Evolutionary conservation across 1,140 invertebrate genomes (phyloP), one percentile per base, ranked within the genome.

Genomic region (Tachypleus tridentatus): DNA sequence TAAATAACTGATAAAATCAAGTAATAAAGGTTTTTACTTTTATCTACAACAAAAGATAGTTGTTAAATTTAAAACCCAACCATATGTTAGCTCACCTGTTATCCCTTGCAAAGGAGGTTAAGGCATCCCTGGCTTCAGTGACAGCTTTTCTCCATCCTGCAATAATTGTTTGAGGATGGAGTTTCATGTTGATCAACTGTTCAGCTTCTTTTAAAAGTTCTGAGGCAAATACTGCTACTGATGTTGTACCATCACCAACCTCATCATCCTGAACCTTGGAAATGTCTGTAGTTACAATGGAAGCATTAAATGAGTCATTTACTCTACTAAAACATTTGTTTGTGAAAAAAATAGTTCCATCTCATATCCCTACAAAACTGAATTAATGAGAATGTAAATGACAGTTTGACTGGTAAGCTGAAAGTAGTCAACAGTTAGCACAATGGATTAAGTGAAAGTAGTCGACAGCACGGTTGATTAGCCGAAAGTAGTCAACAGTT

Each of bases 181-280:
- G 86, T 78, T 96, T 96, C 78, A 94, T 87, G 58, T 88, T 85
- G 57, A 99, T 85, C 9, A 99, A 77, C 73, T 89, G 88, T 77
- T 99, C 97, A 4, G 97, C 96, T 80, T 98, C 93, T 74, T 89
- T 86, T 3, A 99, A 78, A 11, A 99, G 78, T 80, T 99, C 97
- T 69, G 94, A 86, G 73, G 97, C 96, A 62, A 99, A 79, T 47
- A 99, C 96, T 63, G 95, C 95, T 1, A 99, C 97, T 29, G 95
- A 98, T 52, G 97, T 99, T 56, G 97, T 99, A 50, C 97, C 97
- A 85, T 99, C 97, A 61, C 97, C 97, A 72, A 99, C 97, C 85
- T 99, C 97, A 78, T 97, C 93, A 81, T 99, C 97, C 77, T 99
- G 97, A 6, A 96, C 93, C 80, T 92, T 91, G 3, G 95, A 96